A percentile compares a stretch with the other conserved stretches of the same genome.
Evolutionary conservation across 64 coral and sea anemone species (phyloP).

Genomic region (Platygyra sinensis): DNA sequence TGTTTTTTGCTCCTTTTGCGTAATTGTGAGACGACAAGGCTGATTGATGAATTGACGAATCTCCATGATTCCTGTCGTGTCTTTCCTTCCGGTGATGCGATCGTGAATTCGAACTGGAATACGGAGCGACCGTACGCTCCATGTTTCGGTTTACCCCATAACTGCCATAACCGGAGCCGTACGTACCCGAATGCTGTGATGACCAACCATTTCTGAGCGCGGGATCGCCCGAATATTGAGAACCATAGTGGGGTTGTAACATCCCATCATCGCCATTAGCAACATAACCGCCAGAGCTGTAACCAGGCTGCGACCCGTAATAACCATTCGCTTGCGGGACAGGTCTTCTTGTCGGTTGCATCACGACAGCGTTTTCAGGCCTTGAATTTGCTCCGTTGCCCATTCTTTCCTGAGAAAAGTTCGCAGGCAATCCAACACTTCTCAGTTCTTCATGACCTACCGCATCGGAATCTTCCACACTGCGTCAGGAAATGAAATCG

Average conservation of each 20-base stretch:
- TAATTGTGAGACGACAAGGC: neutral
- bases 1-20: neutral
- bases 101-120: conserved; percentile 8
- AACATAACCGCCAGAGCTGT: neutral
- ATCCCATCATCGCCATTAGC: neutral
- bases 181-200: neutral
- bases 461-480: neutral
- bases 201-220: neutral
- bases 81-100: neutral
- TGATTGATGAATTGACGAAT: neutral
- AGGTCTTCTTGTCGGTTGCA: neutral
- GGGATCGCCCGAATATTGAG: neutral
- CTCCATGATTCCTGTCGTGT: neutral
- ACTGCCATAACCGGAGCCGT: neutral
- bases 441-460: too few relatives aligned
- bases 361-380: neutral
- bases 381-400: conserved; percentile 28
- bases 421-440: neutral
- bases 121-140: neutral
- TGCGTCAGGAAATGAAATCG: neutral
- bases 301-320: neutral
- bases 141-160: neutral
- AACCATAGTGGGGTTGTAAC: neutral
- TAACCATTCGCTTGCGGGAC: neutral
- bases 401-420: neutral